Conservation (phyloP, 1,140 invertebrate species). For the Heterodera schachtii region DNA sequence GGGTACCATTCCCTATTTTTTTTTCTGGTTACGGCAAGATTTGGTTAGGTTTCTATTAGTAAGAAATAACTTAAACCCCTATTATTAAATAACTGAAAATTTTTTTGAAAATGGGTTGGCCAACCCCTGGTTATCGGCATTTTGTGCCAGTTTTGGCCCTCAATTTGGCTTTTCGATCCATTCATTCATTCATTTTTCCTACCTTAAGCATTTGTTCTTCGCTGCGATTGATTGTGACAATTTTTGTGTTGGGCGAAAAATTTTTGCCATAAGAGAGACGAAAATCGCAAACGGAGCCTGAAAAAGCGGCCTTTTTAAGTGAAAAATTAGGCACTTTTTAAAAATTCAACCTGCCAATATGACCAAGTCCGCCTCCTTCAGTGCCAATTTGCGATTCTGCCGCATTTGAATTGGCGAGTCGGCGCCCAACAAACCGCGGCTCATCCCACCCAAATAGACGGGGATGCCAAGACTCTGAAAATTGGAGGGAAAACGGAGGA, state of each 20-base stretch:
- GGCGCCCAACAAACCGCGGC: constrained; percentile 71
- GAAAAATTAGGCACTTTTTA: neutral
- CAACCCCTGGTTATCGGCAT: too few relatives aligned
- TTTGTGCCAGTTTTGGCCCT: too few relatives aligned
- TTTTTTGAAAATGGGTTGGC: too few relatives aligned
- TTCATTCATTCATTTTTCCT: neutral
- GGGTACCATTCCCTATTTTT: too few relatives aligned
- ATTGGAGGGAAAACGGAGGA: neutral
- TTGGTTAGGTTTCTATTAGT: too few relatives aligned
- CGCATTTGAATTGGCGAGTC: constrained; percentile 69
- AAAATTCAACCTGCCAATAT: constrained; percentile 70
- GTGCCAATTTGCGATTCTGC: constrained; percentile 71
- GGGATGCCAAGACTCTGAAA: constrained; percentile 72
- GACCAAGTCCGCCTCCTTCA: constrained; percentile 74
- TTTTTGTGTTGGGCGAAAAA: constrained; percentile 71
- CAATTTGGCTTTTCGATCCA: too few relatives aligned
- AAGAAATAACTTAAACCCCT: too few relatives aligned
- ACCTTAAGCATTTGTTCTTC: constrained; percentile 72
- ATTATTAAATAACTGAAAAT: too few relatives aligned
- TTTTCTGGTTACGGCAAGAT: too few relatives aligned
- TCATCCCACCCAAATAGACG: constrained; percentile 74
- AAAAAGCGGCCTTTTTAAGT: neutral
- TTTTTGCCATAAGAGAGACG: constrained; percentile 72
- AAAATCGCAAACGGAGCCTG: constrained; percentile 74
- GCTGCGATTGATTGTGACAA: constrained; percentile 73